Conservation (phyloP, 23 tunicate genomes). For the Botrylloides violaceus region DNA sequence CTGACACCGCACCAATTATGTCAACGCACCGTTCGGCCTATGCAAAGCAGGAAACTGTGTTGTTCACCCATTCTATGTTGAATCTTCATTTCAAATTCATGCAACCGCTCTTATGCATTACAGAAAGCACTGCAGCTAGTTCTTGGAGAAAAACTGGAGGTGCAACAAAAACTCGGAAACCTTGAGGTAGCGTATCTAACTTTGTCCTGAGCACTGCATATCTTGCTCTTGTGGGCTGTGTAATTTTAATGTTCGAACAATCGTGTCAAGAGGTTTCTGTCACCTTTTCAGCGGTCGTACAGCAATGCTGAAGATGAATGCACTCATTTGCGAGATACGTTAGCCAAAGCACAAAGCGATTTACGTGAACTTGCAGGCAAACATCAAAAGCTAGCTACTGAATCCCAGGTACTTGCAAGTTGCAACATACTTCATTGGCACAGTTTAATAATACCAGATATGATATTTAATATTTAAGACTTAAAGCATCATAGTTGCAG, state of each 20-base stretch:
- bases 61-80: no score
- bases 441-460: background rate
- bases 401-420: constrained; percentile 14
- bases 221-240: background rate
- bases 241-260: no score
- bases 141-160: constrained; percentile 88
- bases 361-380: constrained; percentile 37
- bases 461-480: background rate
- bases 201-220: background rate
- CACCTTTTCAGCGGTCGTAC: constrained; percentile 35
- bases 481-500: background rate
- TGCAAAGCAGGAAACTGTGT: no score
- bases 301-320: constrained; percentile 91
- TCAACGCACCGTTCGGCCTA: no score
- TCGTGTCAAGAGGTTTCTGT: no score
- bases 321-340: constrained; percentile 47
- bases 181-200: constrained; percentile 52
- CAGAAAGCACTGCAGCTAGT: constrained; percentile 88
- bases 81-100: no score
- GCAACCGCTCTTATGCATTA: background rate
- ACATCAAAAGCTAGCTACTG: constrained; percentile 53
- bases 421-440: constrained; percentile 2
- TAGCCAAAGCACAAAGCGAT: constrained; percentile 55
- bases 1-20: no score
- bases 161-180: constrained; percentile 57